Conservation (phyloP, 2,113 vertebrate species). For the Dromaius novaehollandiae region DNA sequence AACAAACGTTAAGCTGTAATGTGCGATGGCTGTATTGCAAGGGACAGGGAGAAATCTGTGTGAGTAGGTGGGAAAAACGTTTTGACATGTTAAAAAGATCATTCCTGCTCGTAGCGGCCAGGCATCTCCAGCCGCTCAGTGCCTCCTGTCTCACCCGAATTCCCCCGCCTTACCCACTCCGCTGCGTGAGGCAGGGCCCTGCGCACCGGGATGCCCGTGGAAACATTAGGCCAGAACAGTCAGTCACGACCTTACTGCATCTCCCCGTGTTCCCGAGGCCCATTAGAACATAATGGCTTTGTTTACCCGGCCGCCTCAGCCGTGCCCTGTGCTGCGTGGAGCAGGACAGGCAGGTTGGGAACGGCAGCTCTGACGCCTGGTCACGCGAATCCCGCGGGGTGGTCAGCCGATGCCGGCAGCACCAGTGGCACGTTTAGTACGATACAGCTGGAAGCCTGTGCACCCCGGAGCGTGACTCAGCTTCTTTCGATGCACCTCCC, state of each 20-base stretch:
- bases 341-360: neutral
- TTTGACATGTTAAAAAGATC: neutral
- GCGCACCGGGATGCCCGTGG: neutral
- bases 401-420: neutral
- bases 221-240: neutral
- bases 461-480: neutral
- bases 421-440: neutral
- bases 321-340: neutral
- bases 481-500: neutral
- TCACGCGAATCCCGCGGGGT: fast-evolving
- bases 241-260: neutral
- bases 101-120: neutral
- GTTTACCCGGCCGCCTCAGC: constrained; percentile 18
- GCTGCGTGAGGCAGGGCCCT: fast-evolving
- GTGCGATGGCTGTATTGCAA: neutral
- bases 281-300: constrained; percentile 14
- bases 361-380: neutral
- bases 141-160: neutral
- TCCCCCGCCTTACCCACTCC: neutral
- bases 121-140: neutral
- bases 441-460: neutral
- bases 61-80: neutral
- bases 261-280: neutral
- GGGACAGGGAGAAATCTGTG: neutral
- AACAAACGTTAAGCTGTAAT: neutral